A percentile compares a stretch with the other conserved stretches of the same genome.
Conservation (phyloP, 2,797 vertebrate genomes). For the Merluccius polli region DNA sequence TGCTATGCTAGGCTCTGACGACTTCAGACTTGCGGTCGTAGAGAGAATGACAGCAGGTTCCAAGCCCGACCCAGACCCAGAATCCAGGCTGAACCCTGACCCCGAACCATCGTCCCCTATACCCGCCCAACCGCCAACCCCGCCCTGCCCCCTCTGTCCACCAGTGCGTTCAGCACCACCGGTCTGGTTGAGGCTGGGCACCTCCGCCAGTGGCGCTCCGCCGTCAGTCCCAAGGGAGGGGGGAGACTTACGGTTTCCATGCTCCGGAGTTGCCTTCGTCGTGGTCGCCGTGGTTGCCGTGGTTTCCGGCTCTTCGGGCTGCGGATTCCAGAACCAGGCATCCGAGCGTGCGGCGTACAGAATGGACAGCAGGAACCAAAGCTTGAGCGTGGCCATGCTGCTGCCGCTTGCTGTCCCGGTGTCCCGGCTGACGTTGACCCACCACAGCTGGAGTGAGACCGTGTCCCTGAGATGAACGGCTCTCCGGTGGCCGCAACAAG, state of each 20-base stretch:
- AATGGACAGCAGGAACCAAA: slow-evolving; percentile 47
- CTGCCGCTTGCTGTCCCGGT: too few relatives aligned
- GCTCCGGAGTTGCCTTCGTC: slow-evolving; percentile 49
- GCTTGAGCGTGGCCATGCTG: slow-evolving; percentile 49
- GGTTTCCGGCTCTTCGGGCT: accelerated
- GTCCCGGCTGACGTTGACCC: too few relatives aligned
- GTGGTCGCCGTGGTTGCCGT: not conserved
- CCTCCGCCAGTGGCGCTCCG: slow-evolving; percentile 38
- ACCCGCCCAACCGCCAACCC: slow-evolving; percentile 18
- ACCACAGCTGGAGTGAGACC: slow-evolving; percentile 20
- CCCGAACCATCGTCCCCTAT: slow-evolving; percentile 2
- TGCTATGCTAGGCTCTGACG: slow-evolving; percentile 11
- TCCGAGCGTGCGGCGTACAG: slow-evolving; percentile 37
- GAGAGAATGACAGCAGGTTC: slow-evolving; percentile 9
- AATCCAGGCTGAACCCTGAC: slow-evolving; percentile 20
- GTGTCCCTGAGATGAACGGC: not conserved
- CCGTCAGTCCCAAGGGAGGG: slow-evolving; percentile 9
- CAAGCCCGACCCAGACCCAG: slow-evolving; percentile 25
- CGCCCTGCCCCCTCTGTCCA: slow-evolving; percentile 31
- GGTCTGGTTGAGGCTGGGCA: slow-evolving; percentile 37
- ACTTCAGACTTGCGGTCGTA: not conserved
- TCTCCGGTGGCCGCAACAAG: not conserved
- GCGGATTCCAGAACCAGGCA: slow-evolving; percentile 51
- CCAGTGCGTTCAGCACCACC: slow-evolving; percentile 54
- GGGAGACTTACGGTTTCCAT: slow-evolving; percentile 61